Base-by-base conservation (phyloP, 2,113 vertebrate species). In the Arenaria interpres region DNA sequence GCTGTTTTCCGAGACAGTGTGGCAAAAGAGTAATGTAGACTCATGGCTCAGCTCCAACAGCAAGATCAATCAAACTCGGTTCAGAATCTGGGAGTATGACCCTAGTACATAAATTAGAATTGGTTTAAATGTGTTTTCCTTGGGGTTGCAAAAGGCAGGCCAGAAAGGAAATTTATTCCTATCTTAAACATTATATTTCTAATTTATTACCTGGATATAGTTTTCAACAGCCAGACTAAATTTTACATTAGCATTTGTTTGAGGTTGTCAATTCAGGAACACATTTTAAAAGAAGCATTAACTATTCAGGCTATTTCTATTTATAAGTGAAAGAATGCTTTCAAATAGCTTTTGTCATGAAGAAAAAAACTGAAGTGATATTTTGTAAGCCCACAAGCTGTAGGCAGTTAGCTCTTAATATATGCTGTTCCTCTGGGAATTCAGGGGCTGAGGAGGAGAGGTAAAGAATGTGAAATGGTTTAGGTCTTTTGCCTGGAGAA, bases 291-390 rank as follows among this genome's bases (percentile, higher is more conserved):
- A 91, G 62, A 82, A 69, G 6, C 19, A 95, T 94, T 85, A 92
- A 81, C 75, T 46, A 8, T 62, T 59, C 15, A 3, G 54, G 56
- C 45, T 91, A 85, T 88, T 95, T 96, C 92, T 94, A 93, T 73
- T 81, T 94, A 41, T 76, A 90, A 91, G 21, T 81, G 69, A 93
- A 95, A 74, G 37, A 88, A 91, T 66, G 24, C 43, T 89, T 92
- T 94, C 83, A 94, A 92, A 81, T 60, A 95, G 46, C 48, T 94
- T 97, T 87, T 93, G 60, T 93, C 62, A 82, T 21, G 28, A 63
- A 88, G 24, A n/a, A 73, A 85, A 30, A 51, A 51, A 30, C 4
- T 37, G 28, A 94, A 94, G 33, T 51, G 71, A 4, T 90, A 81
- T 86, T 96, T 93, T 94, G 23, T 84, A 85, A 92, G 90, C 73